phyloP scores from a whole-genome alignment of 2,113 vertebrate species.

The Bos javanicus region DNA sequence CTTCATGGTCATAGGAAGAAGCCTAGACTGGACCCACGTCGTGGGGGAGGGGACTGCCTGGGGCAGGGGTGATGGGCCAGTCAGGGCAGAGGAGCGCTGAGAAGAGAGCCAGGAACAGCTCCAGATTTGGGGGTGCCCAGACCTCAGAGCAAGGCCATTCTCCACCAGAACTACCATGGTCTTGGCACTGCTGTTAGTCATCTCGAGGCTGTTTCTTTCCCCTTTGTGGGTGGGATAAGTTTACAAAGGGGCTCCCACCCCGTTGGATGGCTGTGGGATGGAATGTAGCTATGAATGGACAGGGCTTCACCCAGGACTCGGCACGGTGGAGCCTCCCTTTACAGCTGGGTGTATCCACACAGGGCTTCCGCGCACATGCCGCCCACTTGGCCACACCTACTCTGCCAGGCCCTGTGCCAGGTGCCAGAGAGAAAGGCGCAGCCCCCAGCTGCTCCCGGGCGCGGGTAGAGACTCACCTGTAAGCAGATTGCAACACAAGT shows the following conservation, averaged over 20 bases:
- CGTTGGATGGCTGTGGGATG: rapidly evolving
- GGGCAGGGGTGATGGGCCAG: not conserved
- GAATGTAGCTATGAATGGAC: rapidly evolving
- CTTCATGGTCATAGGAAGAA: not conserved
- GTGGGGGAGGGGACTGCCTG: not conserved
- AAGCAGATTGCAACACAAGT: conserved; percentile 29
- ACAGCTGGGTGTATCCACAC: not conserved
- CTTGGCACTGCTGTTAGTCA: rapidly evolving
- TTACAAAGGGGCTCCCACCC: too few species aligned
- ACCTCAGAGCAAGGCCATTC: rapidly evolving
- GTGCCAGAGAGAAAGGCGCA: not conserved
- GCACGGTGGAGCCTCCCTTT: rapidly evolving
- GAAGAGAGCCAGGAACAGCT: not conserved
- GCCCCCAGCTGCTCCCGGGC: not conserved
- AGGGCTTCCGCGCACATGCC: rapidly evolving
- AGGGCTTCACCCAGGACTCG: too few species aligned
- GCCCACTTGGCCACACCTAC: not conserved
- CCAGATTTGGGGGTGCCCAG: not conserved
- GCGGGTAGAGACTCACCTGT: conserved; percentile 35
- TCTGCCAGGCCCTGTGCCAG: not conserved
- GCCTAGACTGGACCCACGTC: rapidly evolving
- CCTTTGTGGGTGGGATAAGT: not conserved
- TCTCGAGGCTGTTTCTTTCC: not conserved
- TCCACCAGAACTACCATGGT: rapidly evolving
- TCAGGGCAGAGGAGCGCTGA: not conserved